phyloP scores from a whole-genome alignment of 2,797 vertebrate genomes.

The Bufotes viridis region DNA sequence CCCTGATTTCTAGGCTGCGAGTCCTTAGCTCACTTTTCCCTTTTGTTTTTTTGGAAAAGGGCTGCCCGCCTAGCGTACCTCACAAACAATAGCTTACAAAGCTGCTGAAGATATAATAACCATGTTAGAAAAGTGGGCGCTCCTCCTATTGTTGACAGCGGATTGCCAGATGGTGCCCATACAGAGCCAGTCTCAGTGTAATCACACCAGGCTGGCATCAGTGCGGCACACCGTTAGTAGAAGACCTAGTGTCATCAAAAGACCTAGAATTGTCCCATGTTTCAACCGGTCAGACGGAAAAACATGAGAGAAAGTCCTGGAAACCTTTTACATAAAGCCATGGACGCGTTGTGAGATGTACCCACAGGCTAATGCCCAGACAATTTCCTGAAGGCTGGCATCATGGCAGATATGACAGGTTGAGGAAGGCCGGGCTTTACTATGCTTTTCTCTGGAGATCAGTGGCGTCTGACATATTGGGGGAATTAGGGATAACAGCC shows the following conservation, averaged over 20 bases:
- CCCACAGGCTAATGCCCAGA: background rate
- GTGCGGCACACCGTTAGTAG: background rate
- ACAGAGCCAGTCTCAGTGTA: background rate
- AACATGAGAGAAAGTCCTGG: background rate
- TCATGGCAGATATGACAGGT: background rate
- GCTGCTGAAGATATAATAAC: slow-evolving; percentile 1
- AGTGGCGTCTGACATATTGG: background rate
- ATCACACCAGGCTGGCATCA: background rate
- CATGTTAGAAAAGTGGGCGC: background rate
- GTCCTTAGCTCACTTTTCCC: background rate
- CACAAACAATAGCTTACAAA: background rate
- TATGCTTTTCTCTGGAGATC: background rate
- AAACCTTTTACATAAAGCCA: background rate
- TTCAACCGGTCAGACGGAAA: background rate
- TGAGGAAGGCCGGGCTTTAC: background rate
- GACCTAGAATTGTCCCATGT: background rate
- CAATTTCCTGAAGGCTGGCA: background rate
- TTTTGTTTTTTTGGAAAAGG: background rate
- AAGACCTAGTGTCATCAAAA: no score
- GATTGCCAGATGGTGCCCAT: slow-evolving; percentile 36
- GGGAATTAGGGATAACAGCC: background rate
- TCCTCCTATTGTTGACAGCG: slow-evolving; percentile 37
- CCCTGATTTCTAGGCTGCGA: background rate
- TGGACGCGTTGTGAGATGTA: background rate
- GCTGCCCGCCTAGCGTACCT: background rate